Conservation (phyloP, 2,113 vertebrate genomes). For the Bubo blakistoni region DNA sequence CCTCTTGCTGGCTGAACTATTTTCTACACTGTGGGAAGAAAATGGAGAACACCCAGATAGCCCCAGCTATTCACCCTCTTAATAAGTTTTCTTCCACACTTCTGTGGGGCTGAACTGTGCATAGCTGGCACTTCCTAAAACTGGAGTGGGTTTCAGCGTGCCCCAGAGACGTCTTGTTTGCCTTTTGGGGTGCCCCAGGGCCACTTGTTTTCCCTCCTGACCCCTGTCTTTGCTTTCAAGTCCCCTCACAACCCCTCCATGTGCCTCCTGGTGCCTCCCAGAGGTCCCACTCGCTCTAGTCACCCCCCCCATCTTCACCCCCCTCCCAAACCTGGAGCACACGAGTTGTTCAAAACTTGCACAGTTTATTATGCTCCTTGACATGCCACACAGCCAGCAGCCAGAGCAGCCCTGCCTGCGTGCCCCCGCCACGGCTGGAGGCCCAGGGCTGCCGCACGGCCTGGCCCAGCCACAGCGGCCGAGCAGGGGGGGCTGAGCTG, state of each 20-base stretch:
- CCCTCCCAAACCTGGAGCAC: background rate
- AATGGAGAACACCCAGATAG: accelerated
- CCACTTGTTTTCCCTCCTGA: background rate
- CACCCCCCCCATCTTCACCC: too few relatives aligned
- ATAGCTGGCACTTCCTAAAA: too few relatives aligned
- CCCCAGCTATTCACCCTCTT: background rate
- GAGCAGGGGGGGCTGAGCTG: background rate
- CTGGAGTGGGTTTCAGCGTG: accelerated
- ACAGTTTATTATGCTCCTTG: background rate
- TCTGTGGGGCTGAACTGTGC: accelerated
- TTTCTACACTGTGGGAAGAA: background rate
- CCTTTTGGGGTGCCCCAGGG: background rate
- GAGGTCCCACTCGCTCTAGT: background rate
- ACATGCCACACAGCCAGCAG: accelerated
- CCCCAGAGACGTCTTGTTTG: accelerated
- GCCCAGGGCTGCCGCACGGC: background rate
- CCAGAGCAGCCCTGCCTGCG: background rate
- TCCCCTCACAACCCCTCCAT: accelerated
- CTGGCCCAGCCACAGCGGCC: background rate
- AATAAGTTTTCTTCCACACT: too few relatives aligned
- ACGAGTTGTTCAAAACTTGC: background rate
- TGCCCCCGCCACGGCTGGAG: accelerated
- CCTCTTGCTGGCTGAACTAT: background rate
- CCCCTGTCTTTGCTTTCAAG: accelerated
- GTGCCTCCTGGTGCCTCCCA: too few relatives aligned